Percentiles rank a stretch among this genome's conserved stretches.
Conservation (phyloP, 1,140 invertebrate species). For the Hormaphis cornu region DNA sequence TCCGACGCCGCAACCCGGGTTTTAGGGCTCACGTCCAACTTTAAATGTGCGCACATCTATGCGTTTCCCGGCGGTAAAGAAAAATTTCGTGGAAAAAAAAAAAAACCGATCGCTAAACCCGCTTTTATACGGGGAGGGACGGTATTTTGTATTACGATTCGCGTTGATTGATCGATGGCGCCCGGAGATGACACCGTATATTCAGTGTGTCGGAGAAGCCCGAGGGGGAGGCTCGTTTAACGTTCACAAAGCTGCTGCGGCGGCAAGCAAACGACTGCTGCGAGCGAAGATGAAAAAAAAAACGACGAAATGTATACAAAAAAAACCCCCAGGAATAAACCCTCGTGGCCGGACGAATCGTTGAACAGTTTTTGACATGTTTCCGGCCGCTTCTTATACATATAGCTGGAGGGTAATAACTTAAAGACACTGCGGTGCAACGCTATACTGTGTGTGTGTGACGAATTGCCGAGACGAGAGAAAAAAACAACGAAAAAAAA, state of each 20-base stretch:
- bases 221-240: conserved; percentile 4
- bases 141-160: background rate
- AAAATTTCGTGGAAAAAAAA: too few relatives aligned
- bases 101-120: too few relatives aligned
- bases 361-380: conserved; percentile 24
- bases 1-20: too few relatives aligned
- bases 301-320: too few relatives aligned
- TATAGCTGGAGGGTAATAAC: background rate
- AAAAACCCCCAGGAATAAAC: too few relatives aligned
- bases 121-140: background rate
- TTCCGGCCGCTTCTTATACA: too few relatives aligned
- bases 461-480: background rate
- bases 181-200: conserved; percentile 24
- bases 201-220: background rate
- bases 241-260: background rate
- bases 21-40: too few relatives aligned
- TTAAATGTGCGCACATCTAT: too few relatives aligned
- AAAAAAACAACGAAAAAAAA: background rate
- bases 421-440: too few relatives aligned
- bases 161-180: conserved; percentile 22
- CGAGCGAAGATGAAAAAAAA: background rate
- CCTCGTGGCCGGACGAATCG: background rate
- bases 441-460: too few relatives aligned
- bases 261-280: background rate
- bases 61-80: too few relatives aligned